Conservation (phyloP, 1,140 invertebrate species). For the Copidosoma floridanum region DNA sequence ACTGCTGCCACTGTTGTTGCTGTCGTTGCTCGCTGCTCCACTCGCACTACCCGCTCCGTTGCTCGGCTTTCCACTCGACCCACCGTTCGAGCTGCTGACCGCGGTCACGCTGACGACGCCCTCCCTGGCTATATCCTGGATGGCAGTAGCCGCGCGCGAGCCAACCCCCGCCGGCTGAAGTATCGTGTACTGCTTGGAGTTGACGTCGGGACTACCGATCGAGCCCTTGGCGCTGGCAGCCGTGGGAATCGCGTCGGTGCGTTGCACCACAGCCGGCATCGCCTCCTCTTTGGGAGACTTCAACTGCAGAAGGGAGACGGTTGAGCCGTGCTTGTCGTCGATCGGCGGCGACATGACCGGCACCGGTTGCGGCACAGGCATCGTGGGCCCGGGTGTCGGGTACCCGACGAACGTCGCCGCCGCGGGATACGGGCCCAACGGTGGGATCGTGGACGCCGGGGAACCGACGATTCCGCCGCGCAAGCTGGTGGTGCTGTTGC, state of each 20-base stretch:
- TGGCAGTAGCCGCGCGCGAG: conserved; percentile 72
- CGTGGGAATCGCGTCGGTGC: conserved; percentile 27
- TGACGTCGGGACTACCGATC: conserved; percentile 58
- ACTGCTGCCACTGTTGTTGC: conserved; percentile 30
- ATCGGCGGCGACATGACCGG: conserved; percentile 38
- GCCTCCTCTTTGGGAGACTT: conserved; percentile 56
- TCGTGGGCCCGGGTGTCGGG: conserved; percentile 50
- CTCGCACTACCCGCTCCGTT: conserved; percentile 10
- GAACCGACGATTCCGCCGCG: conserved; percentile 35
- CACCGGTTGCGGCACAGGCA: conserved; percentile 47
- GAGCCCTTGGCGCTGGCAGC: conserved; percentile 36
- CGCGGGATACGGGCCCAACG: conserved; percentile 63
- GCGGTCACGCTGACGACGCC: conserved; percentile 66
- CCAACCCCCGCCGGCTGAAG: conserved; percentile 75
- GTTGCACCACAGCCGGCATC: conserved; percentile 36
- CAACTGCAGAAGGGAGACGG: conserved; percentile 52
- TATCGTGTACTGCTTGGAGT: conserved; percentile 75
- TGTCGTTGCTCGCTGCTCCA: conserved; percentile 24
- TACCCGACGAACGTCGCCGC: conserved; percentile 66
- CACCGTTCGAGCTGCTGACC: conserved; percentile 56
- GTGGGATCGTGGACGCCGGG: conserved; percentile 47
- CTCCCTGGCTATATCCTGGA: conserved; percentile 71
- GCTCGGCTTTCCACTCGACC: conserved; percentile 30
- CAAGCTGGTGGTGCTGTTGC: conserved; percentile 48
- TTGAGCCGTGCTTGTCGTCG: conserved; percentile 53